These are phyloP conservation scores for Axis porcinus DNA, from an alignment of 2,113 vertebrate genomes.

Conservation along the genomic window DNA sequence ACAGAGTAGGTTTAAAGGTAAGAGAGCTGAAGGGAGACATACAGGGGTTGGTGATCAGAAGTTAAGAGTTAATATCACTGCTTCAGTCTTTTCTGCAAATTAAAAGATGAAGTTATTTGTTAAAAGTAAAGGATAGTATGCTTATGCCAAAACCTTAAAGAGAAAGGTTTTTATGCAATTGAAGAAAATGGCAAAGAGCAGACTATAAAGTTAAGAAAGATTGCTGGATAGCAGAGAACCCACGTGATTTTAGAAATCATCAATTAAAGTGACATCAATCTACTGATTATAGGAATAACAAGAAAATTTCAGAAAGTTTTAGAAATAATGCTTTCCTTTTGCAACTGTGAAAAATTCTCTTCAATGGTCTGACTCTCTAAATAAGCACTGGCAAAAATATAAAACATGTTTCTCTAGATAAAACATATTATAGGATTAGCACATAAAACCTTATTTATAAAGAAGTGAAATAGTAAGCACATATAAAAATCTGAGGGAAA, in stretches of 20 bases:
- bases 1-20: neutral
- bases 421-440: neutral
- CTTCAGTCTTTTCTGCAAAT: neutral
- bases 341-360: neutral
- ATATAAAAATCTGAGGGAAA: neutral
- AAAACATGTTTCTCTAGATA: slow-evolving; percentile 4
- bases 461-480: neutral
- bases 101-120: neutral
- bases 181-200: neutral
- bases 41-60: neutral
- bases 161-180: neutral
- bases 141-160: neutral
- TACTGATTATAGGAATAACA: neutral
- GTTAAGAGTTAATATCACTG: neutral
- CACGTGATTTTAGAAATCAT: neutral
- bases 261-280: neutral
- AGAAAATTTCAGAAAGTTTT: slow-evolving; percentile 4
- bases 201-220: slow-evolving; percentile 14
- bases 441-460: neutral
- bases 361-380: neutral
- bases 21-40: neutral
- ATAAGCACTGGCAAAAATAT: neutral
- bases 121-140: slow-evolving; percentile 25
- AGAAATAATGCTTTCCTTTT: neutral
- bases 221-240: neutral